phyloP scores from a whole-genome alignment of 1,140 invertebrate genomes.

The Aphis gossypii region DNA sequence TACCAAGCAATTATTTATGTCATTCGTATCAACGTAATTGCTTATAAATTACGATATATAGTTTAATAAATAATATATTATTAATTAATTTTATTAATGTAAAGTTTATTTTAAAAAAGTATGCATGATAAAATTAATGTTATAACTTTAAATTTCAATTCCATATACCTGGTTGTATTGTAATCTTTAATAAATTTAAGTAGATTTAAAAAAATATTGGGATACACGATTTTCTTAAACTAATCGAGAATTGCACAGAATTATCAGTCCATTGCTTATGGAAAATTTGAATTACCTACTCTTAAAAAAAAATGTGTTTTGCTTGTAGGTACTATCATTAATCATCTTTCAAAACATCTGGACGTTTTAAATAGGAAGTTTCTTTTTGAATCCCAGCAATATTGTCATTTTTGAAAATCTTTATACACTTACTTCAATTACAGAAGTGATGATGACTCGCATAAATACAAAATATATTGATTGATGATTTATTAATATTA shows the following conservation, averaged over 20 bases:
- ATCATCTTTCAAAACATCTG: conserved; percentile 29
- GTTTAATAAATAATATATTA: background rate
- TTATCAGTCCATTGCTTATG: background rate
- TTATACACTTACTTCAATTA: conserved; percentile 8
- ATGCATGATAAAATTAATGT: too few species aligned
- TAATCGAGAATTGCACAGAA: background rate
- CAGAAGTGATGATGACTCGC: conserved; percentile 46
- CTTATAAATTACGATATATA: background rate
- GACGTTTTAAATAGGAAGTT: background rate
- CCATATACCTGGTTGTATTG: background rate
- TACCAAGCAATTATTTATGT: background rate
- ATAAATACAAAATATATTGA: background rate
- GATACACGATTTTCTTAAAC: background rate
- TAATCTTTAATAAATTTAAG: background rate
- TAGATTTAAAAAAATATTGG: background rate
- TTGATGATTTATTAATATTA: conserved; percentile 48
- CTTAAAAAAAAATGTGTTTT: too few species aligned
- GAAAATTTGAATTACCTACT: background rate
- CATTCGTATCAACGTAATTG: background rate
- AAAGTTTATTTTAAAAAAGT: too few species aligned
- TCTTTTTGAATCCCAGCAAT: background rate
- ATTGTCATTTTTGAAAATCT: conserved; percentile 19
- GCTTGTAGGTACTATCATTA: background rate
- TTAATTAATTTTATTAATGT: too few species aligned
- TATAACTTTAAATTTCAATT: too few species aligned